Percentiles rank a stretch among this genome's conserved stretches.
phyloP scores from a whole-genome alignment of 1,140 invertebrate genomes.

The Zaprionus ghesquierei region DNA sequence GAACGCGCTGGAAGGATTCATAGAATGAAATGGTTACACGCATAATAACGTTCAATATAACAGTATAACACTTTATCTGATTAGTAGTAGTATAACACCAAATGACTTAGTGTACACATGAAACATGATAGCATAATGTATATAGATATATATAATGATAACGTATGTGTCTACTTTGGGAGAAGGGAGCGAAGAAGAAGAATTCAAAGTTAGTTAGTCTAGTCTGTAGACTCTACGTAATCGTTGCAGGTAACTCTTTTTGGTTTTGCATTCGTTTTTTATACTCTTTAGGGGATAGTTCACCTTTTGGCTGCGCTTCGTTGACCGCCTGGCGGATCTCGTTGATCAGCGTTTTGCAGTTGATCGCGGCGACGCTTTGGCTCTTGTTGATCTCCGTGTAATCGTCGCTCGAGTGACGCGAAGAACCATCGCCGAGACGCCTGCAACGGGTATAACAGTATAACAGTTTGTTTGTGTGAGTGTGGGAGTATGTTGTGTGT shows the following conservation, averaged over 20 bases:
- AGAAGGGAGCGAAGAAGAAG: neutral
- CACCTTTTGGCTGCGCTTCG: conserved; percentile 92
- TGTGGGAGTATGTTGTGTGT: conserved; percentile 5
- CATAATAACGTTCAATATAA: conserved; percentile 29
- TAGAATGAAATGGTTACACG: conserved; percentile 14
- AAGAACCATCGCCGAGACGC: conserved; percentile 84
- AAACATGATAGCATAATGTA: neutral
- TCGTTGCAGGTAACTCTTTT: neutral
- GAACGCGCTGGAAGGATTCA: conserved; percentile 11
- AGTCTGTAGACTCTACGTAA: conserved; percentile 1
- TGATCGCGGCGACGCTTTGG: conserved; percentile 77
- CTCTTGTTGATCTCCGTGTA: conserved; percentile 86
- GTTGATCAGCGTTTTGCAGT: conserved; percentile 90
- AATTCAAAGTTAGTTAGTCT: conserved; percentile 22
- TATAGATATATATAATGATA: conserved; percentile 10
- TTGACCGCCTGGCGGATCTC: conserved; percentile 92
- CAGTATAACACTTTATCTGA: conserved; percentile 7
- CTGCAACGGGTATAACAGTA: conserved; percentile 61
- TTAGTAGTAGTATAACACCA: conserved; percentile 14
- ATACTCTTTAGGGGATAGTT: conserved; percentile 48
- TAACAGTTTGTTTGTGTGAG: conserved; percentile 42
- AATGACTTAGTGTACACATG: conserved; percentile 1
- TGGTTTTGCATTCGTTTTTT: neutral
- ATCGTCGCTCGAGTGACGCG: conserved; percentile 86
- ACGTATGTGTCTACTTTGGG: neutral